Evolutionary conservation across 2,888 invertebrate genomes (phyloP).

Genomic region (Thymelicus acteon): DNA sequence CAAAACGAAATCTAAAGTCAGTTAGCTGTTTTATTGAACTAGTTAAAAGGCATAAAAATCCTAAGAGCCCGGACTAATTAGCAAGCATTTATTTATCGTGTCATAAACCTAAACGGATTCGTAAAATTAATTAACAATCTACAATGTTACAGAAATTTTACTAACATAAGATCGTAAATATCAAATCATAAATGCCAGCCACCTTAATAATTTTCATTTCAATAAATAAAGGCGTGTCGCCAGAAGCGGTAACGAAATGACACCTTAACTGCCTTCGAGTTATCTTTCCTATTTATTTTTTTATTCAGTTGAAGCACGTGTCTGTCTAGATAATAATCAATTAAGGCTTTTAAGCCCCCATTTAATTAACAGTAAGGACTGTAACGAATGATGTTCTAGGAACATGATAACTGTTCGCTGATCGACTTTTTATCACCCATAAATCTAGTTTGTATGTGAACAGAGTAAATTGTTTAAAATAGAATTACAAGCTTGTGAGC

Average conservation of each 20-base stretch:
- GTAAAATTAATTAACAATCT: conserved; percentile 28
- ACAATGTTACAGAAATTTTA: conserved; percentile 10
- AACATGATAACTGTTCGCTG: conserved; percentile 28
- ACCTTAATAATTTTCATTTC: conserved; percentile 1
- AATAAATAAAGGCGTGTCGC: conserved; percentile 18
- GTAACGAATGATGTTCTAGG: conserved; percentile 41
- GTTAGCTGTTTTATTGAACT: not conserved
- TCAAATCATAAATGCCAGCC: conserved; percentile 12
- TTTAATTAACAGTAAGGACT: conserved; percentile 51
- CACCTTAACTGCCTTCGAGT: conserved; percentile 25
- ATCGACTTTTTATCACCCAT: conserved; percentile 29
- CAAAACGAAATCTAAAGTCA: not conserved
- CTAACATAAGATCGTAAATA: conserved; percentile 26
- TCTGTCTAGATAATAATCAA: conserved; percentile 51
- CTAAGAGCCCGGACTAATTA: not conserved
- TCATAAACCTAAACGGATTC: conserved; percentile 16
- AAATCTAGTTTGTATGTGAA: conserved; percentile 22
- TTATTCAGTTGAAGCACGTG: conserved; percentile 42
- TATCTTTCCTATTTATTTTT: conserved; percentile 38
- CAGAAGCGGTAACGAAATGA: conserved; percentile 21
- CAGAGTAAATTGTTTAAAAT: conserved; percentile 14
- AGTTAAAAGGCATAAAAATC: conserved; percentile 12
- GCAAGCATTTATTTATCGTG: conserved; percentile 3
- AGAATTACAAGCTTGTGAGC: conserved; percentile 13
- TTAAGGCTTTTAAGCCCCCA: conserved; percentile 52